Conservation (phyloP, 2,113 vertebrate species). For the Pteropus alecto region DNA sequence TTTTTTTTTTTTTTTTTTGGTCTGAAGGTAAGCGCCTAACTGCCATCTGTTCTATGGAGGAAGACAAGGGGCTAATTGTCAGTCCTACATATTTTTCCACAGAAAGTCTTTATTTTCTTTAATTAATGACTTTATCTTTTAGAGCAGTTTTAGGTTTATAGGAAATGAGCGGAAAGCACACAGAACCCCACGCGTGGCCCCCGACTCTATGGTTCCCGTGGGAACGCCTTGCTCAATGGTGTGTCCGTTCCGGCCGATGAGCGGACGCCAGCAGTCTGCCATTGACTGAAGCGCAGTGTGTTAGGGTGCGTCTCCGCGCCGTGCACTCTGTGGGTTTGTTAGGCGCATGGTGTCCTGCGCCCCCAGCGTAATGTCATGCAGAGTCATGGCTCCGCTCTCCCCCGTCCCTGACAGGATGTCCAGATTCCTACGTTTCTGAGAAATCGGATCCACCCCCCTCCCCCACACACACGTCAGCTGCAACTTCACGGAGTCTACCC, state of each 20-base stretch:
- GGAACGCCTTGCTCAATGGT: no score
- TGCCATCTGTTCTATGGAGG: not conserved
- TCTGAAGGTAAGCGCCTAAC: not conserved
- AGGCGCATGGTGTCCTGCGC: fast-evolving
- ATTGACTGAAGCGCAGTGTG: no score
- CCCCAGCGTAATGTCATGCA: fast-evolving
- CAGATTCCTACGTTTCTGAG: not conserved
- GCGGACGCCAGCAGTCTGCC: no score
- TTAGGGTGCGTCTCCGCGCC: no score
- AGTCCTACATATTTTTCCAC: not conserved
- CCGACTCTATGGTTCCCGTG: no score
- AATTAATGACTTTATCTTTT: not conserved
- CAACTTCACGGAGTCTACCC: not conserved
- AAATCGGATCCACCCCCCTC: not conserved
- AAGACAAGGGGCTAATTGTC: not conserved
- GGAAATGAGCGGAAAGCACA: not conserved
- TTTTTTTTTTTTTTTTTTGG: not conserved
- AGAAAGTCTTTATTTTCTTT: not conserved
- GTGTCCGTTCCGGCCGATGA: not conserved
- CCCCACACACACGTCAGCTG: not conserved
- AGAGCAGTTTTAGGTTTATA: not conserved
- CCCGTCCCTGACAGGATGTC: fast-evolving
- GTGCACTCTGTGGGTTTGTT: no score
- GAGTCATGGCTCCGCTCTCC: fast-evolving
- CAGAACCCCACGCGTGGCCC: no score